Evolutionary conservation across 2,797 vertebrate genomes (phyloP), one percentile per base, ranked within the genome.

Genomic region (Lithobates sylvaticus): DNA sequence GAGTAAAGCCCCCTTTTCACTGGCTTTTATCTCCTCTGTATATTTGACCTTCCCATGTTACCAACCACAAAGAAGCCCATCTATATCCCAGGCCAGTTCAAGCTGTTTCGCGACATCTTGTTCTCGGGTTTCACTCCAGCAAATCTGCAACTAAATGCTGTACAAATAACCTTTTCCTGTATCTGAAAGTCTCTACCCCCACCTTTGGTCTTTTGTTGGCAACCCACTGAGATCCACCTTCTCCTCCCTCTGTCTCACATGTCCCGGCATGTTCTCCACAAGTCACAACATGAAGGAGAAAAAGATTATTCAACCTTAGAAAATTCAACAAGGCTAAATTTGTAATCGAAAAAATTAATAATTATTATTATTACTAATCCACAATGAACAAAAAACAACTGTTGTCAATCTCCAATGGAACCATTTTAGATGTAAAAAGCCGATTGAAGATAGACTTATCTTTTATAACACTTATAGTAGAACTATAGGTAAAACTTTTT

Each of bases 61-160:
- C 92, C 88, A 88, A 92, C 91, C 92, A 93, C 93, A 94, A 94
- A 95, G 92, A 91, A 90, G 47, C 39, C 88, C 90, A 91, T 93
- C 92, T 89, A 36, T 90, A 91, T 91, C 92, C 91, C 86, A 16
- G 91, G 89, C 89, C 91, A 91, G 90, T 87, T 88, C 88, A 88
- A 91, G 89, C 90, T 91, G 89, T 89, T 91, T 90, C 81, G 90
- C 89, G 90, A 94, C 91, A 91, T 89, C 89, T 87, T 85, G 88
- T 84, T 90, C 92, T 95, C 93, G 84, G 88, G 90, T 94, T 93
- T 93, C 94, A 92, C 91, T 92, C 93, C 92, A 92, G 90, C 91
- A 94, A 94, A 94, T 93, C 92, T 93, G 91, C 91, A 93, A 91
- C 90, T 89, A 92, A 93, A 88, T 77, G 89, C 91, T 76, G 79